Conservation (phyloP, 2,797 vertebrate genomes). For the Acrocephalus scirpaceus region DNA sequence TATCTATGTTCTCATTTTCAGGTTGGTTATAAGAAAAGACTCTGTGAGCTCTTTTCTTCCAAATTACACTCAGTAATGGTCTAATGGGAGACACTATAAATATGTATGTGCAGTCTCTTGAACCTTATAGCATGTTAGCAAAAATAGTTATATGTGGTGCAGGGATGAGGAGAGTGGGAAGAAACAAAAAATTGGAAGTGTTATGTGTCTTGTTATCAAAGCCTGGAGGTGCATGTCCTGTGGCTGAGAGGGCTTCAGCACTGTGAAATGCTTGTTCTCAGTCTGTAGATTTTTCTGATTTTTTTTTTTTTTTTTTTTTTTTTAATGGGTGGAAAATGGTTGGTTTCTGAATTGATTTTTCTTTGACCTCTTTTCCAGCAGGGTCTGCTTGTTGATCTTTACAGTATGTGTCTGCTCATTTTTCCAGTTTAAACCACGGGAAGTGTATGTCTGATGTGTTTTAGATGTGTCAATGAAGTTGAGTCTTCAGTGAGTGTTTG, state of each 20-base stretch:
- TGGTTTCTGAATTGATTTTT: conserved; percentile 24
- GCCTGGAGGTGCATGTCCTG: neutral
- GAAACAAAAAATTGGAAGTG: neutral
- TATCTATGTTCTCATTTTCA: conserved; percentile 52
- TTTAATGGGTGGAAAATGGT: neutral
- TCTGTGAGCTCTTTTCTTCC: neutral
- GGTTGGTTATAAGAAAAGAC: conserved; percentile 33
- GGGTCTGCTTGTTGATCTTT: neutral
- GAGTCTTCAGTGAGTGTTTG: neutral
- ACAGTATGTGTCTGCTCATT: neutral
- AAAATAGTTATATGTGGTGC: neutral
- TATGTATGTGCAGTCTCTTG: neutral
- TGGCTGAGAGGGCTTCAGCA: neutral
- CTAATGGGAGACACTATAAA: conserved; percentile 11
- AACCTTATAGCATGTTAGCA: neutral
- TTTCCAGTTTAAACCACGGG: neutral
- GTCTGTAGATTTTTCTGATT: neutral
- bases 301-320: neutral
- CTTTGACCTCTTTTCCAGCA: neutral
- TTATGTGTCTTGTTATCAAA: neutral
- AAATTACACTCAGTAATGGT: neutral
- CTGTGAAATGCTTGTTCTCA: neutral
- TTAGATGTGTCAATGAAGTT: neutral
- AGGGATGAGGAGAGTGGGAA: neutral
- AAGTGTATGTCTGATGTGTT: neutral